Evolutionary conservation across 1,140 invertebrate species (phyloP).

Genomic region (Drosophila oshimai): DNA sequence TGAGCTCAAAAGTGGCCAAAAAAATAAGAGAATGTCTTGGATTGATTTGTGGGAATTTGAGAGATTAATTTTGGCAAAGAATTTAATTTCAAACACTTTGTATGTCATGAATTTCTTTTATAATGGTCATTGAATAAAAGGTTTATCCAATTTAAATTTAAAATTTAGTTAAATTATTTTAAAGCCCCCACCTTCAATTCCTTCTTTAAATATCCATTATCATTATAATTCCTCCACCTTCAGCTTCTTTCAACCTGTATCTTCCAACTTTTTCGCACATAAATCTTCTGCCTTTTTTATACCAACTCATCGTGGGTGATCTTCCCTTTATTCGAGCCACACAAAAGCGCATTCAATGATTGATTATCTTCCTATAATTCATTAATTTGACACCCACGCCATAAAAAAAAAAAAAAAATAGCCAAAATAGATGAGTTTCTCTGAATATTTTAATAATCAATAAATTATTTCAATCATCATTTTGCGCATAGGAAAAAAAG

Average conservation of each 20-base stretch:
- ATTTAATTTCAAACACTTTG: no score
- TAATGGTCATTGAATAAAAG: no score
- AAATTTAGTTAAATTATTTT: no score
- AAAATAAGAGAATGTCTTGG: background rate
- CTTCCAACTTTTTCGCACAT: constrained; percentile 23
- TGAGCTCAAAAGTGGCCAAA: background rate
- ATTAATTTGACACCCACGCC: constrained; percentile 54
- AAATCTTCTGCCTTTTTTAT: constrained; percentile 20
- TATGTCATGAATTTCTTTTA: no score
- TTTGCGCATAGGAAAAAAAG: constrained; percentile 14
- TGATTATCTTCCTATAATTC: constrained; percentile 61
- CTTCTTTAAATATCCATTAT: background rate
- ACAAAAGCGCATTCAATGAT: constrained; percentile 52
- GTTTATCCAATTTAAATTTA: no score
- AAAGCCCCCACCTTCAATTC: background rate
- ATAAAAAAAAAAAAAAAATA: background rate
- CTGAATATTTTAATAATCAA: constrained; percentile 62
- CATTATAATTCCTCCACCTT: background rate
- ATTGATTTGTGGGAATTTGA: background rate
- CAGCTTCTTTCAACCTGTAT: constrained; percentile 4
- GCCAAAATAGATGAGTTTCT: constrained; percentile 28
- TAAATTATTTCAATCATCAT: constrained; percentile 47
- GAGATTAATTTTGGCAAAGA: background rate
- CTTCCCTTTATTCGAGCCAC: constrained; percentile 17
- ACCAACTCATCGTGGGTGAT: constrained; percentile 24